These are phyloP conservation scores for Cryptocephalus moraei DNA, from an alignment of 2,888 invertebrate species.

Conservation along the genomic window DNA sequence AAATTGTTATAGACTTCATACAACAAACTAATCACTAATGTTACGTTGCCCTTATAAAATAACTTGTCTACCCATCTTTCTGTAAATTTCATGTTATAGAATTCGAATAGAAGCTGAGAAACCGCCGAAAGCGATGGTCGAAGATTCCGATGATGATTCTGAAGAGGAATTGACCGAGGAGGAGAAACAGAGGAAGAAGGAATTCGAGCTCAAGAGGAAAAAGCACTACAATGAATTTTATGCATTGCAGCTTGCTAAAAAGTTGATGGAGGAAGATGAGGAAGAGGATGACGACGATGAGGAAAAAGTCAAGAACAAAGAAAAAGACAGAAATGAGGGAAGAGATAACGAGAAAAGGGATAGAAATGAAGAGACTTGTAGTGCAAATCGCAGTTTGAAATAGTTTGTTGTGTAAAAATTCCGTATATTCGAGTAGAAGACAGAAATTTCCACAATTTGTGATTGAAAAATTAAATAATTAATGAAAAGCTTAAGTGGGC, in stretches of 20 bases:
- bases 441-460: background rate
- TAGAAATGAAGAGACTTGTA: too few relatives aligned
- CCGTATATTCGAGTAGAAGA: background rate
- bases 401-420: background rate
- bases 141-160: slow-evolving; percentile 29
- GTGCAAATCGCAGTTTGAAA: slow-evolving; percentile 3
- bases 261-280: slow-evolving; percentile 82
- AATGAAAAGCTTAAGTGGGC: too few relatives aligned
- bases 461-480: too few relatives aligned
- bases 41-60: too few relatives aligned
- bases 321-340: slow-evolving; percentile 6
- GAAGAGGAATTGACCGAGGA: slow-evolving; percentile 40
- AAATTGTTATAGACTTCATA: too few relatives aligned
- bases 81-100: slow-evolving; percentile 16
- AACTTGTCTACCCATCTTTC: background rate
- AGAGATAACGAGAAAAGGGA: background rate
- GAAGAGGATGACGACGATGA: slow-evolving; percentile 55
- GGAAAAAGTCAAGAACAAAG: slow-evolving; percentile 1
- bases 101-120: slow-evolving; percentile 36
- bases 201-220: slow-evolving; percentile 89
- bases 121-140: slow-evolving; percentile 40
- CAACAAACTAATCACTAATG: too few relatives aligned
- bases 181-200: slow-evolving; percentile 53
- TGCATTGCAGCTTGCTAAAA: slow-evolving; percentile 84
- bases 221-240: slow-evolving; percentile 97